Base-by-base conservation (phyloP, 2,113 vertebrate genomes). In the Phodopus roborovskii region DNA sequence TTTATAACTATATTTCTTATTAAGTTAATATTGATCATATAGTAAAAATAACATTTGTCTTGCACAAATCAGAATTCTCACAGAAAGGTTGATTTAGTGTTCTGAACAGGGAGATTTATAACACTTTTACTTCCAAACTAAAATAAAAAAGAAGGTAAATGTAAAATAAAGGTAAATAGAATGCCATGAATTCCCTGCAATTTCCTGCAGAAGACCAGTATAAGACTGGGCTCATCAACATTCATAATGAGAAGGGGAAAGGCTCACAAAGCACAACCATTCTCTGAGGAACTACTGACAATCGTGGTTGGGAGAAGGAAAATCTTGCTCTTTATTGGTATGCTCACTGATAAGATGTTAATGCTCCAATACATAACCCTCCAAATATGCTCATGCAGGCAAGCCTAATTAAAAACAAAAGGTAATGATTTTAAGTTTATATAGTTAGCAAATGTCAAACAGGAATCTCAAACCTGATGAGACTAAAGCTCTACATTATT, bases 61-160 rank as follows among this genome's bases (percentile, higher is more conserved):
- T 91, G 9, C 17, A 50, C 70, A 73, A 11, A 78, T 90, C 12
- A 75, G 60, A 90, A 17, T 90, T 94, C 78, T 39, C 5, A 75
- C 91, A 11, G 9, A 89, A 87, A 89, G 50, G 73, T 64, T 82
- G 92, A 81, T 50, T 91, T 84, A 56, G 16, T 62, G 33, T 88
- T 94, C 24, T 86, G 78, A 96, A 78, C 70, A 71, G 36, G 48
- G 17, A 86, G 30, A 12, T 81, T 68, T 12, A 8, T 86, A 70
- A 1, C 22, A 83, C 24, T 89, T 89, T 87, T 94, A 85, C 3
- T 96, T 45, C 62, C 7, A 50, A 56, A 56, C 12, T 90, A 75
- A 73, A 1, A 1, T n/a, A 90, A 91, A 74, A 73, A 64, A 87
- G 56, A 71, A 71, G 36, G 36, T 71, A 73, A 73, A 73, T 22